These are phyloP conservation scores for Pangasianodon hypophthalmus DNA, from an alignment of 2,113 vertebrate species.

Conservation along the genomic window DNA sequence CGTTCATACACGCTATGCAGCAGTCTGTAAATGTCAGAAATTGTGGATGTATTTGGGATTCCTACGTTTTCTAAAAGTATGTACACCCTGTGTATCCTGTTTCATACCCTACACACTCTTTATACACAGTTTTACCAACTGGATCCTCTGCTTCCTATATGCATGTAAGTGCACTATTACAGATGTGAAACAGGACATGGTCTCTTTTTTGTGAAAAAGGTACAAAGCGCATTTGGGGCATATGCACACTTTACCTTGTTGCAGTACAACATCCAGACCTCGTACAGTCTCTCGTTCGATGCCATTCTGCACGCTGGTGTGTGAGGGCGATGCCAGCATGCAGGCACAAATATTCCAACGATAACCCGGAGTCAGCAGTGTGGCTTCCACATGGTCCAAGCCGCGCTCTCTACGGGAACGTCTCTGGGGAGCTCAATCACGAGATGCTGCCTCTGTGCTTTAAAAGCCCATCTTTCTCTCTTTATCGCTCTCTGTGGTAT, in stretches of 20 bases:
- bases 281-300: slow-evolving; percentile 93
- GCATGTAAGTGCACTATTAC: not conserved
- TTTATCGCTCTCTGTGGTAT: not conserved
- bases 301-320: slow-evolving; percentile 80
- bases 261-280: slow-evolving; percentile 99
- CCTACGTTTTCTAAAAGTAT: not conserved
- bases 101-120: not conserved
- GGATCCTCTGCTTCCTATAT: not conserved
- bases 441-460: not conserved
- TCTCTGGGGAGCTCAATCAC: not conserved
- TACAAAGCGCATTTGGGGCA: not conserved
- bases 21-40: not conserved
- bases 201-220: not conserved
- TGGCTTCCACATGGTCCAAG: slow-evolving; percentile 36
- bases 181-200: not conserved
- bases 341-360: slow-evolving; percentile 20
- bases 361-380: slow-evolving; percentile 20
- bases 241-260: slow-evolving; percentile 80
- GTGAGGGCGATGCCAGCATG: slow-evolving; percentile 35
- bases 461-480: not conserved
- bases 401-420: not conserved
- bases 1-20: no score
- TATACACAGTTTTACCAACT: not conserved
- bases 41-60: not conserved
- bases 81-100: not conserved